Conservation (phyloP, 2,797 vertebrate genomes). For the Clamator glandarius region DNA sequence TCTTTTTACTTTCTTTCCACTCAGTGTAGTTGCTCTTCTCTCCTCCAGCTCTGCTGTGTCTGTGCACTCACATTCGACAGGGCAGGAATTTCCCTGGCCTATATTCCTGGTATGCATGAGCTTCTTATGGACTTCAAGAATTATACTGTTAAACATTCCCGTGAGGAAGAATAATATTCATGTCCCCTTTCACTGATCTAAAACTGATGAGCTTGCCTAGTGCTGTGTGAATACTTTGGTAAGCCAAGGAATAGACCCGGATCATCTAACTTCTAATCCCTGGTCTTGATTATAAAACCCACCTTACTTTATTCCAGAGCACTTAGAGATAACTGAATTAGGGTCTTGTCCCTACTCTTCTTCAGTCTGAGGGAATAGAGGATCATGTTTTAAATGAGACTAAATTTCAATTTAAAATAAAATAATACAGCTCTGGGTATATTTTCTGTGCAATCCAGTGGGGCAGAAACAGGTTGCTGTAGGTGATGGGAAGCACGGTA, state of each 20-base stretch:
- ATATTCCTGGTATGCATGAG: slow-evolving; percentile 7
- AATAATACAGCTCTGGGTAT: neutral
- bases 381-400: neutral
- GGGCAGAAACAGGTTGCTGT: neutral
- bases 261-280: neutral
- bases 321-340: neutral
- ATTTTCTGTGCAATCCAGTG: neutral
- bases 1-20: neutral
- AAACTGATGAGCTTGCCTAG: neutral
- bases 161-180: slow-evolving; percentile 4
- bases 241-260: neutral
- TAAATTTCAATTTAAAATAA: neutral
- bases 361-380: neutral
- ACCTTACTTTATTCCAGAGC: neutral
- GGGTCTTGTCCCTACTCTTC: neutral
- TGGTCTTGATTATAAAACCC: neutral
- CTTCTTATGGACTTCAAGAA: slow-evolving; percentile 23
- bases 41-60: neutral
- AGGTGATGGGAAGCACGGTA: neutral
- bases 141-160: slow-evolving; percentile 26
- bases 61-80: neutral
- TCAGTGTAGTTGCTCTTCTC: neutral
- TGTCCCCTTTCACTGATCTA: neutral
- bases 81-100: slow-evolving; percentile 41
- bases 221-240: neutral